Evolutionary conservation across 2,797 vertebrate genomes (phyloP), one percentile per base, ranked within the genome.

Genomic region (Epinephelus coioides): DNA sequence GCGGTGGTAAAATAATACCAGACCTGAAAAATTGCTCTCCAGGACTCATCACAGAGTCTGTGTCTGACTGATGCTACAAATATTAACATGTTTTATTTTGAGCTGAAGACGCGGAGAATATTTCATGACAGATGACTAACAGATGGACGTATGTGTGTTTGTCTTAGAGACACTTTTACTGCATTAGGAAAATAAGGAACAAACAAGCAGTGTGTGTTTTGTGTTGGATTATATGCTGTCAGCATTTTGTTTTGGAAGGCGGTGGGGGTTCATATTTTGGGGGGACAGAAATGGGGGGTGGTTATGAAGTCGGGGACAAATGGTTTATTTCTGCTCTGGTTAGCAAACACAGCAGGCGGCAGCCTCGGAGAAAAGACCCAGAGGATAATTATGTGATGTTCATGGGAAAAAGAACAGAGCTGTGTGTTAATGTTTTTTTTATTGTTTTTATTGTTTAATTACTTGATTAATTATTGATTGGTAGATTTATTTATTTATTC

Each of bases 281-380:
- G 49, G 43, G 61, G 47, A 67, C 30, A 62, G 57, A 49, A 50
- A 27, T 27, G 49, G 69, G 60, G 69, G 65, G 19, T 73, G 64
- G 66, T 79, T 70, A 59, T 73, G 84, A 82, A 84, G 76, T 72
- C 18, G 23, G 23, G 50, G 38, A 44, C 61, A 74, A 87, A 88
- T 87, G 81, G 65, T 82, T 93, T 90, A 89, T 82, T 92, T 92
- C 86, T 92, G 91, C 88, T 91, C 91, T 92, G 89, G 78, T 93
- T 91, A 84, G 84, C 89, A 87, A 82, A 79, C 49, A 80, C 79
- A 84, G 79, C 83, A 74, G 69, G 66, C 73, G 44, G 74, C 71
- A 56, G 10, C 69, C 63, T 69, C 64, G 9, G 4, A 70, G 38
- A 25, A 59, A 63, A n/a, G 34, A 66, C 34, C 3, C 47, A 4